These are phyloP conservation scores for Conus betulinus DNA, from an alignment of 1,140 invertebrate genomes.

Conservation along the genomic window DNA sequence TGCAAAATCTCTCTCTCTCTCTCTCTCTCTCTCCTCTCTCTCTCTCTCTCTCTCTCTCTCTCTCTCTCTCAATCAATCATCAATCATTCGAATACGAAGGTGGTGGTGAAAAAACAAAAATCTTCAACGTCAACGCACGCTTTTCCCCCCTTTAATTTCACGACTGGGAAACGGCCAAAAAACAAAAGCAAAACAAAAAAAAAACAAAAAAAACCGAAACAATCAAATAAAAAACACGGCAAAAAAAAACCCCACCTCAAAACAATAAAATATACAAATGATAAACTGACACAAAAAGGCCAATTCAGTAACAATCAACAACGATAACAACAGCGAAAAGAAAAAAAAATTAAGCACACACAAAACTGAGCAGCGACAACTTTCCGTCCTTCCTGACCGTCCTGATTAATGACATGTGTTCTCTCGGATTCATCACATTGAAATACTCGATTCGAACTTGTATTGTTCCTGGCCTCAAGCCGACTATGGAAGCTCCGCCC, in stretches of 20 bases:
- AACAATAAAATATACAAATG: not conserved
- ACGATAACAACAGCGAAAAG: not conserved
- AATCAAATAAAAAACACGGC: too few species aligned
- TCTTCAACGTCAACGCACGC: not conserved
- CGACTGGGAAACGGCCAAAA: not conserved
- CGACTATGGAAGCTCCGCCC: too few species aligned
- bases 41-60: not conserved
- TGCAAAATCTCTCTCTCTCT: not conserved
- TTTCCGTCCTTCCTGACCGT: too few species aligned
- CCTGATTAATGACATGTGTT: too few species aligned
- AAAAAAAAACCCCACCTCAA: not conserved
- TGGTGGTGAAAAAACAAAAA: too few species aligned
- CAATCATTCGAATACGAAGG: not conserved
- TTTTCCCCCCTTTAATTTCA: not conserved
- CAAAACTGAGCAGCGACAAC: too few species aligned
- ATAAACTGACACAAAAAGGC: not conserved
- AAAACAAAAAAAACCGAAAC: too few species aligned
- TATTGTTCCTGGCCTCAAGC: too few species aligned
- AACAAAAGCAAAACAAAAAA: too few species aligned
- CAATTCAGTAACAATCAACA: conserved; percentile 9
- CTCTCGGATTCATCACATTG: too few species aligned
- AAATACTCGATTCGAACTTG: too few species aligned
- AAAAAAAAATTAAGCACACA: too few species aligned
- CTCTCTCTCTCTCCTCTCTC: not conserved
- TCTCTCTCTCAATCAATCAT: not conserved